phyloP scores from a whole-genome alignment of 1,140 invertebrate genomes.

The Plectus sambesii region DNA sequence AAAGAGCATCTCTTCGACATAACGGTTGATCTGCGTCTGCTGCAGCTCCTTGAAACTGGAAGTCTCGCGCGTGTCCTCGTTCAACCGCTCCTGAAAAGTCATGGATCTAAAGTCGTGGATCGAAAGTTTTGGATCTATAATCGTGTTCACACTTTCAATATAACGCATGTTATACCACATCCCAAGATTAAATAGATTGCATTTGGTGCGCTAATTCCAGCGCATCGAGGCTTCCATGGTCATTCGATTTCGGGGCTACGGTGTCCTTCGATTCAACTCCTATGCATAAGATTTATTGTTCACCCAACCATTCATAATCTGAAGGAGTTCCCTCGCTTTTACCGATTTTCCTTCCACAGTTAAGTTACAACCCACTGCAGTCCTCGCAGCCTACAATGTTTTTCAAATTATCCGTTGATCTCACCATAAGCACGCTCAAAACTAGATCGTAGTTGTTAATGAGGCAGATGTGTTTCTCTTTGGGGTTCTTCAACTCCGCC shows the following conservation, averaged over 20 bases:
- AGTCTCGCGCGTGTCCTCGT: slow-evolving; percentile 86
- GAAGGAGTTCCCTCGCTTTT: too few relatives aligned
- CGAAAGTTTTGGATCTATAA: too few relatives aligned
- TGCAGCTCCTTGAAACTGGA: slow-evolving; percentile 79
- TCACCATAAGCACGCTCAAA: slow-evolving; percentile 73
- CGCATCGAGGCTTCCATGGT: slow-evolving; percentile 18
- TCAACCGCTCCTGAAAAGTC: slow-evolving; percentile 63
- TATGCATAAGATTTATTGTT: too few relatives aligned
- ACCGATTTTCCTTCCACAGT: too few relatives aligned
- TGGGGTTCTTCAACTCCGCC: slow-evolving; percentile 57
- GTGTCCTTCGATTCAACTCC: slow-evolving; percentile 35
- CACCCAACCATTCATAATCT: too few relatives aligned
- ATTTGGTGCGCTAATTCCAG: neutral
- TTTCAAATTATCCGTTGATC: slow-evolving; percentile 17
- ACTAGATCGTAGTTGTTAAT: slow-evolving; percentile 99
- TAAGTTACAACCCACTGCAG: slow-evolving; percentile 7
- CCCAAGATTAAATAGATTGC: slow-evolving; percentile 4
- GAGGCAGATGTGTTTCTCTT: slow-evolving; percentile 88
- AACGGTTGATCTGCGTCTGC: slow-evolving; percentile 74
- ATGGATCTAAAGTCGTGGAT: too few relatives aligned
- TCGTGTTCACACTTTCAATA: too few relatives aligned
- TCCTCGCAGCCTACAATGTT: neutral
- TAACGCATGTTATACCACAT: too few relatives aligned
- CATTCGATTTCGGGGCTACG: slow-evolving; percentile 33
- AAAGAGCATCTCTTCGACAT: slow-evolving; percentile 86